Conservation (phyloP, 2,888 invertebrate species). For the Metellina segmentata region DNA sequence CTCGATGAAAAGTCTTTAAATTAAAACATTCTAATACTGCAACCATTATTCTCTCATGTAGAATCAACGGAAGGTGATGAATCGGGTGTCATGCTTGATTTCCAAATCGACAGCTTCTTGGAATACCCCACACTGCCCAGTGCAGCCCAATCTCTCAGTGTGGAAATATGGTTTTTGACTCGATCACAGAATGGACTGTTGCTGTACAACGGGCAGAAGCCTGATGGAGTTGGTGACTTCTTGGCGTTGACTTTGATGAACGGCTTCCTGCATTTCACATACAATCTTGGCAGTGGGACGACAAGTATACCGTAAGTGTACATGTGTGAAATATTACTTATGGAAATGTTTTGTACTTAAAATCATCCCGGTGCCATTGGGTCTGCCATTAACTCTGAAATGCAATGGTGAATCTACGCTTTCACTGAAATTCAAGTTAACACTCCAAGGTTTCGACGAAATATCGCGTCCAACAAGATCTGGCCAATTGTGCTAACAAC, state of each 20-base stretch:
- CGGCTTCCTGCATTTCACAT: conserved; percentile 91
- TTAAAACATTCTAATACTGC: too few relatives aligned
- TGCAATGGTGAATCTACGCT: too few relatives aligned
- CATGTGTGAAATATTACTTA: too few relatives aligned
- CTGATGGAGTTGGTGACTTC: conserved; percentile 86
- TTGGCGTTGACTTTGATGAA: conserved; percentile 90
- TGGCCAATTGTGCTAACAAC: too few relatives aligned
- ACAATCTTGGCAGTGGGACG: conserved; percentile 92
- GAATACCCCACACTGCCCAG: conserved; percentile 87
- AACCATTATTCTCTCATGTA: neutral
- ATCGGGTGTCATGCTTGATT: conserved; percentile 84
- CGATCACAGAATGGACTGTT: conserved; percentile 89
- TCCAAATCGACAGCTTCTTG: conserved; percentile 89
- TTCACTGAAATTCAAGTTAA: too few relatives aligned
- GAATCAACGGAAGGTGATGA: conserved; percentile 49
- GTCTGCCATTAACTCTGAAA: too few relatives aligned
- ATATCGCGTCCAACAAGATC: too few relatives aligned
- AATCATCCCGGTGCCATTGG: neutral
- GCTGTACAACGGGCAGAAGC: conserved; percentile 90
- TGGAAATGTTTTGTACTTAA: conserved; percentile 4
- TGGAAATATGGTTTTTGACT: conserved; percentile 92
- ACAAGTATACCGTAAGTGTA: conserved; percentile 84
- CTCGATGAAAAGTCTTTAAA: too few relatives aligned
- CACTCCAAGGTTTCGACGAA: too few relatives aligned
- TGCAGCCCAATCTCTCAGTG: conserved; percentile 80